A percentile compares a stretch with the other conserved stretches of the same genome.
Evolutionary conservation across 2,888 invertebrate species (phyloP).

Genomic region (Tetheella fluctuosa): DNA sequence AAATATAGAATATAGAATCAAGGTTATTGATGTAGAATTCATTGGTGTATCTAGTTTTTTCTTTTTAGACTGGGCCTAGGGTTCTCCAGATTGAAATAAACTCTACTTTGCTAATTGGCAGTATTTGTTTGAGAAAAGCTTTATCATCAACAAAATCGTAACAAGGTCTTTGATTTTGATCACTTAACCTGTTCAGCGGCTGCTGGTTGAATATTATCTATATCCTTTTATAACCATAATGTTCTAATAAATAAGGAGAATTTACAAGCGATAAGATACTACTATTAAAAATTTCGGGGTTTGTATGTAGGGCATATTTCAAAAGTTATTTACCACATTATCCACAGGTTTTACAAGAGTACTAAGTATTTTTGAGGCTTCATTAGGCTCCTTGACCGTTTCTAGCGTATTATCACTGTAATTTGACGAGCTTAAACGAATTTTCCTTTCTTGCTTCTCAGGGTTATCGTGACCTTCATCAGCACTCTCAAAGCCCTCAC

Average conservation of each 20-base stretch:
- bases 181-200: too few species aligned
- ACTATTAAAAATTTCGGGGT: background rate
- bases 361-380: conserved; percentile 15
- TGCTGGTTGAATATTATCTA: too few species aligned
- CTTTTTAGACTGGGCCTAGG: too few species aligned
- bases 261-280: background rate
- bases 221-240: too few species aligned
- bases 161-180: too few species aligned
- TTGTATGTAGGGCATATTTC: background rate
- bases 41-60: too few species aligned
- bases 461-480: conserved; percentile 85
- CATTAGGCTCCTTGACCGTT: conserved; percentile 47
- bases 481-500: conserved; percentile 91
- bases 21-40: background rate
- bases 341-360: conserved; percentile 28
- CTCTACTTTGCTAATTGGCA: too few species aligned
- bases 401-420: conserved; percentile 68
- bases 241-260: too few species aligned
- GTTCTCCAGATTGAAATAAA: too few species aligned
- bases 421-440: conserved; percentile 70
- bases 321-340: conserved; percentile 27
- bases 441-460: conserved; percentile 66
- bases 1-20: conserved; percentile 12
- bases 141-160: too few species aligned
- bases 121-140: too few species aligned